Evolutionary conservation across 2,888 invertebrate genomes (phyloP), one percentile per base, ranked within the genome.

Genomic region (Chromoteleia sp.): DNA sequence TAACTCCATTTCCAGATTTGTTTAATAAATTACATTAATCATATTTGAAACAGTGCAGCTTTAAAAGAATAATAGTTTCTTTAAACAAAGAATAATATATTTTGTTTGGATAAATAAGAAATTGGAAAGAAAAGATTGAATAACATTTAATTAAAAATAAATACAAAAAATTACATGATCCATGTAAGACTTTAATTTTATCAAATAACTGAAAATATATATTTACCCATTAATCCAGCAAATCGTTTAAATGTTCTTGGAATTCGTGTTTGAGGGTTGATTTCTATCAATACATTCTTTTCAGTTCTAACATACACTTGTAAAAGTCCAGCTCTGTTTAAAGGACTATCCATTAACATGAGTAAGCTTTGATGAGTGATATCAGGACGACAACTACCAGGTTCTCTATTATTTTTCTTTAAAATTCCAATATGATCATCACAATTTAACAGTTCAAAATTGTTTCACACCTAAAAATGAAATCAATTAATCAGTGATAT

Each of bases 191-290:
- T n/a, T n/a, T n/a, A n/a, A n/a, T n/a, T n/a, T n/a, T n/a, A n/a
- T n/a, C n/a, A n/a, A 36, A 2, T 15, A 45, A 39, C 0, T 14
- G 14, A 19, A 29, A 12, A 14, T 15, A 15, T 50, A 21, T 48
- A 50, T 87, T 90, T 93, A 98, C 98, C 98, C 96, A 99, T 99
- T 48, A 99, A 92, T 8, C 98, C 98, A 85, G 98, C 97, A 93
- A 99, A 99, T 90, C 99, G 94, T 91, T 98, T 98, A 90, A 98
- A 99, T 0, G 99, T 99, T 83, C 99, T 93, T 0, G 99, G 99
- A 92, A 99, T 98, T 88, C 99, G 94, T 0, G 98, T 99, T 92
- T 98, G 98, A 39, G 99, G 99, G 92, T 98, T 98, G 29, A 99
- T 95, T 95, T 98, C 98, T 86, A 98, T 98, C 0, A 98, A 93